Evolutionary conservation across 2,797 vertebrate species (phyloP).

Genomic region (Tragelaphus eurycerus): DNA sequence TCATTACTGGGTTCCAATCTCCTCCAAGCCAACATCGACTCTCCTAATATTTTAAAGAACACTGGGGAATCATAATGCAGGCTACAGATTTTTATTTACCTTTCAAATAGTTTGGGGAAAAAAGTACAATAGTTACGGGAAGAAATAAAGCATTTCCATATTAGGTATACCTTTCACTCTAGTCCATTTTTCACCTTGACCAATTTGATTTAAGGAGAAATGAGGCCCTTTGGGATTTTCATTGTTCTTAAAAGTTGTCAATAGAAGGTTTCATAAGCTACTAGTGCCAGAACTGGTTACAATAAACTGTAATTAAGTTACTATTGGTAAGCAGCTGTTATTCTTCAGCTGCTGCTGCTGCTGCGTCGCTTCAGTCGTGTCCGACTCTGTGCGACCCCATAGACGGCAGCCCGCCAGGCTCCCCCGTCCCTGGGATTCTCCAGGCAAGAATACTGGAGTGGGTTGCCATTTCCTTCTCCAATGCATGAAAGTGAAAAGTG

Average conservation of each 20-base stretch:
- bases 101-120: neutral
- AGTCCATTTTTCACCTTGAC: neutral
- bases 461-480: too few relatives aligned
- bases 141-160: neutral
- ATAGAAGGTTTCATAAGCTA: neutral
- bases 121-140: neutral
- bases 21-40: neutral
- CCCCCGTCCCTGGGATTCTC: too few relatives aligned
- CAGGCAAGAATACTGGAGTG: too few relatives aligned
- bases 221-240: neutral
- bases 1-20: neutral
- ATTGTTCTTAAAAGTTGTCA: neutral
- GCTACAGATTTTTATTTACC: neutral
- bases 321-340: constrained; percentile 27
- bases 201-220: constrained; percentile 11
- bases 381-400: too few relatives aligned
- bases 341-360: neutral
- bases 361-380: too few relatives aligned
- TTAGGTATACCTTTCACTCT: neutral
- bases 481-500: too few relatives aligned
- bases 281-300: constrained; percentile 7
- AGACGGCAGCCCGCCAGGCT: too few relatives aligned
- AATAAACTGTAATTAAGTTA: constrained; percentile 20
- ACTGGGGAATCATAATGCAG: neutral
- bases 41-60: neutral